Percentiles rank a stretch among this genome's conserved stretches.
phyloP scores from a whole-genome alignment of 1,140 invertebrate genomes.

The Pseudomyrmex gracilis region DNA sequence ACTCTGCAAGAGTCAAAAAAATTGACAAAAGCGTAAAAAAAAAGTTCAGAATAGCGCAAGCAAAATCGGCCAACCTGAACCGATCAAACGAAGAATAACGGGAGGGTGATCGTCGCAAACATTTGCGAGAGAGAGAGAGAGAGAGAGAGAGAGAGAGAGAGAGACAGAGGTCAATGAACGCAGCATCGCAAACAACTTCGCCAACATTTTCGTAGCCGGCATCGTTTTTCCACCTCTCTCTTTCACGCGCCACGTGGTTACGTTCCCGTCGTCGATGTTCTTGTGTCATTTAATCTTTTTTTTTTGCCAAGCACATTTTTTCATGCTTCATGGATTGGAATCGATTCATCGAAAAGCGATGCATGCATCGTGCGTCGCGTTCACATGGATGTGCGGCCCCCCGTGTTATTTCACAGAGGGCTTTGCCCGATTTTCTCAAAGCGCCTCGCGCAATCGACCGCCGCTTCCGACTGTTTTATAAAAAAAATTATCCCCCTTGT shows the following conservation, averaged over 20 bases:
- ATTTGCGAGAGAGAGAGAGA: conserved; percentile 45
- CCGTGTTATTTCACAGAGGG: conserved; percentile 45
- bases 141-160: too few relatives aligned
- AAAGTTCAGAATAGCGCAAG: not conserved
- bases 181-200: conserved; percentile 28
- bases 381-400: conserved; percentile 35
- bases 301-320: conserved; percentile 57
- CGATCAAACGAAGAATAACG: conserved; percentile 27
- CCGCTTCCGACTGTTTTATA: conserved; percentile 22
- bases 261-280: conserved; percentile 21
- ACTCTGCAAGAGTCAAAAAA: not conserved
- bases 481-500: conserved; percentile 13
- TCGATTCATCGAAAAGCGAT: conserved; percentile 59
- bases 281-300: conserved; percentile 38
- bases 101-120: conserved; percentile 12
- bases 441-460: conserved; percentile 9
- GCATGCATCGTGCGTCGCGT: conserved; percentile 40
- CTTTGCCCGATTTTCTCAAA: conserved; percentile 57
- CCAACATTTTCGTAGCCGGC: conserved; percentile 53
- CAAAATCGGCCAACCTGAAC: not conserved
- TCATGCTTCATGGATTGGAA: conserved; percentile 57
- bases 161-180: conserved; percentile 45
- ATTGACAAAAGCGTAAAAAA: too few relatives aligned
- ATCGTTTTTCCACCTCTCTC: conserved; percentile 34
- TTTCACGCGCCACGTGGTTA: not conserved